Evolutionary conservation across 2,113 vertebrate species (phyloP).

Genomic region (Rhabdornis inornatus): DNA sequence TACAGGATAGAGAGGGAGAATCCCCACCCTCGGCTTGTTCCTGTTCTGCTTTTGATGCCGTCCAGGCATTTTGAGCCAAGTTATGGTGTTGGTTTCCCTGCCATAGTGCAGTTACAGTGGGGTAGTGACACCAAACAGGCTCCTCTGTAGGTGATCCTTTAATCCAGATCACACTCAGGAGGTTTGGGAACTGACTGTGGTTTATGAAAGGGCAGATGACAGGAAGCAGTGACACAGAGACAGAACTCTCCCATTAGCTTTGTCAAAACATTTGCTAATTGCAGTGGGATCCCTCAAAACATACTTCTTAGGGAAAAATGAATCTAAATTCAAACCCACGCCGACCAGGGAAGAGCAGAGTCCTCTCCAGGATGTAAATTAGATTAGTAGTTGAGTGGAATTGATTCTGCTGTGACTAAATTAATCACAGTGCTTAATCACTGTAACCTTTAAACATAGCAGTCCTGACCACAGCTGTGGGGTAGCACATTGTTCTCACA

Average conservation of each 20-base stretch:
- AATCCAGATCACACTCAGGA: neutral
- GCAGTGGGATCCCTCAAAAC: neutral
- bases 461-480: conserved; percentile 63
- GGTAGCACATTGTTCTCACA: conserved; percentile 1
- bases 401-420: conserved; percentile 89
- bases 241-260: conserved; percentile 45
- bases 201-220: neutral
- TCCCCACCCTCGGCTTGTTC: neutral
- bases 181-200: neutral
- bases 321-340: conserved; percentile 24
- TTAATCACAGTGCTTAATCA: conserved; percentile 90
- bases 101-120: rapidly evolving
- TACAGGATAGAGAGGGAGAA: neutral
- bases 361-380: conserved; percentile 70
- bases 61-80: neutral
- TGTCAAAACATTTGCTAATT: conserved; percentile 39
- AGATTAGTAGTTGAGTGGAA: conserved; percentile 84
- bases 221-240: conserved; percentile 15
- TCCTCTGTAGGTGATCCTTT: neutral
- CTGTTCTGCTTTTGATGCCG: neutral
- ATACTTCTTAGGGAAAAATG: neutral
- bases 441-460: conserved; percentile 74
- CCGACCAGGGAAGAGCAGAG: conserved; percentile 37
- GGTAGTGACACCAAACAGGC: rapidly evolving
- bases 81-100: neutral